Percentiles rank a stretch among this genome's conserved stretches.
Conservation (phyloP, 1,140 invertebrate genomes). For the Zaprionus davidi region DNA sequence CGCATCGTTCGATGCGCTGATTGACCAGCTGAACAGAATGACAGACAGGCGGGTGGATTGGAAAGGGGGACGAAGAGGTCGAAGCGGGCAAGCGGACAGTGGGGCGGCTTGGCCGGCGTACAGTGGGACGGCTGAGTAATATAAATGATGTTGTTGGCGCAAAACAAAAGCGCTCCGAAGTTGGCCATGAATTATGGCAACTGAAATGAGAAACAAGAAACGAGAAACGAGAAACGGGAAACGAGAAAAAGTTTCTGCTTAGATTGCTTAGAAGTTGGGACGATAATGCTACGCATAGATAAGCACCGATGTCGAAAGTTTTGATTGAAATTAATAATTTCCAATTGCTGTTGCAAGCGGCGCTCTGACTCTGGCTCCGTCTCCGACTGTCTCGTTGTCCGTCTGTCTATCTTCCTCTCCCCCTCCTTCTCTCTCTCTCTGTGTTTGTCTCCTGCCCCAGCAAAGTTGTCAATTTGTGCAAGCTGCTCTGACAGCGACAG, state of each 20-base stretch:
- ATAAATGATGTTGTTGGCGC: conserved; percentile 63
- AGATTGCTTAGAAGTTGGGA: conserved; percentile 46
- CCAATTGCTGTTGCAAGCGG: conserved; percentile 57
- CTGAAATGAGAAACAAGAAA: conserved; percentile 30
- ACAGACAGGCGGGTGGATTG: conserved; percentile 9
- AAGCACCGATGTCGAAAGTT: conserved; percentile 72
- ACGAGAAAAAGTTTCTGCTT: conserved; percentile 50
- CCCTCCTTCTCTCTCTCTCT: no score
- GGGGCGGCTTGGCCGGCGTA: not conserved
- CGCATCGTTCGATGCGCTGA: conserved; percentile 45
- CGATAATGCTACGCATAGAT: conserved; percentile 68
- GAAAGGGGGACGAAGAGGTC: not conserved
- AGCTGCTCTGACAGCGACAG: conserved; percentile 39
- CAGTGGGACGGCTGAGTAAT: conserved; percentile 21
- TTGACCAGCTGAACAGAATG: conserved; percentile 20
- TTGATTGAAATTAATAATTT: conserved; percentile 80
- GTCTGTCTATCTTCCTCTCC: not conserved
- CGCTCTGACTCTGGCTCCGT: not conserved
- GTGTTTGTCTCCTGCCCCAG: conserved; percentile 3
- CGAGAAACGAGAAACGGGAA: conserved; percentile 25
- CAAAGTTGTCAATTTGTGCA: conserved; percentile 64
- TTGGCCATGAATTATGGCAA: conserved; percentile 32
- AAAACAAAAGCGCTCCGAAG: conserved; percentile 47
- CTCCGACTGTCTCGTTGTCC: not conserved
- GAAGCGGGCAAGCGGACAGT: conserved; percentile 3